Evolutionary conservation across 1,140 invertebrate genomes (phyloP).

Genomic region (Parasteatoda tepidariorum): DNA sequence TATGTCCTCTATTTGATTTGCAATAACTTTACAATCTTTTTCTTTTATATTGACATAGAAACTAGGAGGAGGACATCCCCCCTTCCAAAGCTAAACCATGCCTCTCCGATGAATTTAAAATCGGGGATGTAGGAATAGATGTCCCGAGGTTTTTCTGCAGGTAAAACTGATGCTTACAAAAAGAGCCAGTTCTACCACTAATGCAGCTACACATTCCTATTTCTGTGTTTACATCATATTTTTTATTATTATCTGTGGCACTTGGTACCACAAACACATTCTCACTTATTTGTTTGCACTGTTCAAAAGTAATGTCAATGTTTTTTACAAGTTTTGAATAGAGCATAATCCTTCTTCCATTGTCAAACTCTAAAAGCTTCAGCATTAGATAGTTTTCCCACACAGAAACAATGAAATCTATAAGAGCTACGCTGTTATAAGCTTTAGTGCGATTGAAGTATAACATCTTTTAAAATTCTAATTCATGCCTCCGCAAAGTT

Average conservation of each 20-base stretch:
- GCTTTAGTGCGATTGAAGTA: neutral
- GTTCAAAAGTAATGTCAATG: neutral
- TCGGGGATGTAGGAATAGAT: neutral
- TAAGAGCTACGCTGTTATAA: neutral
- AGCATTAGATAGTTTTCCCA: neutral
- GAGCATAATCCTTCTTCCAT: neutral
- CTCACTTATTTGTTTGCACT: neutral
- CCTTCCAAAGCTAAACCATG: neutral
- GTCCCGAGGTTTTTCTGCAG: neutral
- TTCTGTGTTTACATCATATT: neutral
- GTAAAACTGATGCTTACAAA: neutral
- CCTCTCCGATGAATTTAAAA: neutral
- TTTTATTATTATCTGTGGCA: neutral
- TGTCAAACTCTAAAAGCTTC: neutral
- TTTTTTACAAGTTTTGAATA: neutral
- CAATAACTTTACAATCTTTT: neutral
- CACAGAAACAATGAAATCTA: neutral
- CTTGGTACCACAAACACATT: neutral
- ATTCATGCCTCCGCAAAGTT: neutral
- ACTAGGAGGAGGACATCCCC: neutral
- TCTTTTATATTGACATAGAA: neutral
- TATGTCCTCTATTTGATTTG: neutral
- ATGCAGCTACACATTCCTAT: neutral
- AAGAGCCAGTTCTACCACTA: neutral
- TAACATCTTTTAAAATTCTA: neutral